These are phyloP conservation scores for Watsonalla cultraria DNA, from an alignment of 2,888 invertebrate species.

Conservation along the genomic window DNA sequence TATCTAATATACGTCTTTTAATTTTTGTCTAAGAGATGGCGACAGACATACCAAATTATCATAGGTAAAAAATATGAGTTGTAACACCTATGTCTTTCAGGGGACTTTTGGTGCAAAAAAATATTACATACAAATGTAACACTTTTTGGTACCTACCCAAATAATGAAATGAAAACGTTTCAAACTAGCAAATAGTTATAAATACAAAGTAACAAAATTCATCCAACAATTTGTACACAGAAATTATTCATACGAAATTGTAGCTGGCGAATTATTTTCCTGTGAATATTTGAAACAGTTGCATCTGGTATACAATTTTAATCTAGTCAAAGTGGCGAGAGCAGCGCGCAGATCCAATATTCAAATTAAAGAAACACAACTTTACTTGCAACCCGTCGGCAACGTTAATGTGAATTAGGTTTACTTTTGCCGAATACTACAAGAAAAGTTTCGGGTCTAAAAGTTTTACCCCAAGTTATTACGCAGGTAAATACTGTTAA, in stretches of 20 bases:
- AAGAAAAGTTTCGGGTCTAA: constrained; percentile 34
- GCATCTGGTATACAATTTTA: constrained; percentile 36
- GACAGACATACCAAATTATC: too few species aligned
- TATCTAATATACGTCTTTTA: background rate
- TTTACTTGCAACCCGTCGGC: constrained; percentile 22
- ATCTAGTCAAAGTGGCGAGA: constrained; percentile 30
- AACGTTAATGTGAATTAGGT: constrained; percentile 54
- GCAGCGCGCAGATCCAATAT: constrained; percentile 36
- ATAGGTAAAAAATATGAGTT: too few species aligned
- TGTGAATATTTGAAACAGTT: constrained; percentile 31
- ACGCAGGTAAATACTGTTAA: constrained; percentile 58
- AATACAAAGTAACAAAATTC: too few species aligned
- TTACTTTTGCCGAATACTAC: constrained; percentile 48
- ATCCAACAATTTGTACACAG: background rate
- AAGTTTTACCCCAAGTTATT: constrained; percentile 48
- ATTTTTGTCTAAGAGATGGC: too few species aligned
- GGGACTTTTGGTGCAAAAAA: too few species aligned
- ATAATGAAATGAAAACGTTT: too few species aligned
- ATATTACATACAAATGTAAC: too few species aligned
- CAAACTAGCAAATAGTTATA: too few species aligned
- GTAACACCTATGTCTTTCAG: too few species aligned
- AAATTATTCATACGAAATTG: constrained; percentile 19
- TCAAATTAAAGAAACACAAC: constrained; percentile 48
- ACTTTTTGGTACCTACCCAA: too few species aligned
- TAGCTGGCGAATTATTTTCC: constrained; percentile 20